phyloP scores from a whole-genome alignment of 2,888 invertebrate species.

The Cybosia mesomella region DNA sequence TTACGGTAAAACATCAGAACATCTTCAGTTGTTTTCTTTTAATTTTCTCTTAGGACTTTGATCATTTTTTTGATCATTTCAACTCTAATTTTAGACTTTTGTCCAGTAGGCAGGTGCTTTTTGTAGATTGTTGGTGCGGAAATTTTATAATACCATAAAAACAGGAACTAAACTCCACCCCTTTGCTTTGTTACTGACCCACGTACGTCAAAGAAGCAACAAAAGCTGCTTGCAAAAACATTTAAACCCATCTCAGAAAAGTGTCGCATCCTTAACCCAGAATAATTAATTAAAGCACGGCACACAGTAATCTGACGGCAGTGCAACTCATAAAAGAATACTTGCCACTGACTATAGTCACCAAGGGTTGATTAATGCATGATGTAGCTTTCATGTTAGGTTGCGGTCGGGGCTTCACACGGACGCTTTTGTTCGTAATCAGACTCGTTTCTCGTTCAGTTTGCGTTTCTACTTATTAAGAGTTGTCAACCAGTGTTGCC shows the following conservation, averaged over 20 bases:
- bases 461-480: not conserved
- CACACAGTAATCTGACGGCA: constrained; percentile 40
- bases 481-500: not conserved
- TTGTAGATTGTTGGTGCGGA: not conserved
- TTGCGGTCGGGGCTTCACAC: constrained; percentile 14
- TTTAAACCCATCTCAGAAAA: constrained; percentile 37
- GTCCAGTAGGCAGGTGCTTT: not conserved
- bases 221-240: constrained; percentile 29
- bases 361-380: constrained; percentile 43
- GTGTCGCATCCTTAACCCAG: constrained; percentile 38
- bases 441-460: constrained; percentile 30
- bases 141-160: not conserved
- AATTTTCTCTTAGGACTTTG: not conserved
- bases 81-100: not conserved
- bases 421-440: constrained; percentile 34
- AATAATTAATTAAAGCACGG: constrained; percentile 44
- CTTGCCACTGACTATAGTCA: constrained; percentile 40
- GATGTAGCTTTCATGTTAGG: constrained; percentile 32
- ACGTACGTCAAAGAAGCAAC: not conserved
- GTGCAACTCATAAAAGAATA: constrained; percentile 44
- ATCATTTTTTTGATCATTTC: not conserved
- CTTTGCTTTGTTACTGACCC: not conserved
- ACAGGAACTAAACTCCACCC: not conserved
- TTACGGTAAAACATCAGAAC: too few relatives aligned
- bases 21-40: not conserved